These are phyloP conservation scores for Corvus cornix DNA, from an alignment of 2,113 vertebrate species.

Conservation along the genomic window DNA sequence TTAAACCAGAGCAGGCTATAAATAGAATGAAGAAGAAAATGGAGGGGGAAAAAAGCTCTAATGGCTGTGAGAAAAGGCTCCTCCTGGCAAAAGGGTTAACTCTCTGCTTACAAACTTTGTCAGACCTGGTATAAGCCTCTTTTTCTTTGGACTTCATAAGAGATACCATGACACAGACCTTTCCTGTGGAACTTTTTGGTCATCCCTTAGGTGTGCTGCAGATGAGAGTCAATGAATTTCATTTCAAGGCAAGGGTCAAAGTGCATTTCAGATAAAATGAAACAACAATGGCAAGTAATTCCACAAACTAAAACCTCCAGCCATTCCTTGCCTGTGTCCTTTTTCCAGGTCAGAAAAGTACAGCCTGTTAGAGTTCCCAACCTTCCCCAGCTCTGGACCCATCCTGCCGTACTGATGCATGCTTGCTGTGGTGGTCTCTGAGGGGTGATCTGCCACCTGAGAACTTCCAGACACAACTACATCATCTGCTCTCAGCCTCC, in stretches of 20 bases:
- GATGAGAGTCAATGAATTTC: neutral
- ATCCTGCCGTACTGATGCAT: neutral
- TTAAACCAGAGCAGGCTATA: slow-evolving; percentile 2
- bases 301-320: neutral
- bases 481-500: slow-evolving; percentile 12
- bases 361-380: neutral
- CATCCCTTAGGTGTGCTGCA: neutral
- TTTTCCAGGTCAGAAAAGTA: neutral
- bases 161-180: neutral
- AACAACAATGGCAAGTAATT: neutral
- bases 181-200: neutral
- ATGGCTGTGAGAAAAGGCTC: neutral
- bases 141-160: neutral
- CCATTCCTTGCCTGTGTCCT: neutral
- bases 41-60: rapidly evolving
- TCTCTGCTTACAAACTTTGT: neutral
- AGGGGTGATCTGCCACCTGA: slow-evolving; percentile 31
- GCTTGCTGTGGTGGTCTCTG: neutral
- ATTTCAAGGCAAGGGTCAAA: neutral
- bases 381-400: neutral
- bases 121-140: neutral
- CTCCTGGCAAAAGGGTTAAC: neutral
- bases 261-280: neutral
- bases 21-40: slow-evolving; percentile 4
- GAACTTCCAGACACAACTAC: slow-evolving; percentile 43